A percentile compares a stretch with the other conserved stretches of the same genome.
Evolutionary conservation across 2,113 vertebrate species (phyloP).

Genomic region (Alces alces): DNA sequence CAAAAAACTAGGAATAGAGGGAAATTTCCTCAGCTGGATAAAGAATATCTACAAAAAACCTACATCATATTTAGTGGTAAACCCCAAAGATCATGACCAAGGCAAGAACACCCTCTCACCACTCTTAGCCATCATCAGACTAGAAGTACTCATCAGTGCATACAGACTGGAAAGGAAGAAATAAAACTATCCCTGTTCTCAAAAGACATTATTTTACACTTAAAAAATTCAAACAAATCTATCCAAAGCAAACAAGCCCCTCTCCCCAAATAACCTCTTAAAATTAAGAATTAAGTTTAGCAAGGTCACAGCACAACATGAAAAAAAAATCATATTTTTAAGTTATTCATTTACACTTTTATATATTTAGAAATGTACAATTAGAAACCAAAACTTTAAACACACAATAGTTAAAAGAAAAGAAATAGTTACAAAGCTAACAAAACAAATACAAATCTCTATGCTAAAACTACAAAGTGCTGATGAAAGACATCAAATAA

Average conservation of each 20-base stretch:
- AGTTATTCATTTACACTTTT: not conserved
- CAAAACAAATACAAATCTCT: not conserved
- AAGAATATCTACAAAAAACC: not conserved
- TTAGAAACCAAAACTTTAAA: not conserved
- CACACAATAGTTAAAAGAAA: not conserved
- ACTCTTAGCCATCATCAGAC: not conserved
- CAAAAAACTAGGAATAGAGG: not conserved
- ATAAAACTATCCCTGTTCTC: not conserved
- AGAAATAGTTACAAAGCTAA: not conserved
- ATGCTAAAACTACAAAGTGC: constrained; percentile 5
- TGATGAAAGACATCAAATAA: not conserved
- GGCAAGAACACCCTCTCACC: not conserved
- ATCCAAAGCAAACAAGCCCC: not conserved
- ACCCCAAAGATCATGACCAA: not conserved
- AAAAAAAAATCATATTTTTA: not conserved
- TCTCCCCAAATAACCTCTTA: not conserved
- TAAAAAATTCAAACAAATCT: constrained; percentile 26
- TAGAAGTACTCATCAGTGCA: not conserved
- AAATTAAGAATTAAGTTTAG: not conserved
- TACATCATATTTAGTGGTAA: not conserved
- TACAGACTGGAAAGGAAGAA: not conserved
- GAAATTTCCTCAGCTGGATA: constrained; percentile 4
- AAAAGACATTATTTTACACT: not conserved
- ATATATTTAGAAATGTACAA: not conserved
- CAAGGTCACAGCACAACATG: constrained; percentile 5